Evolutionary conservation across 2,888 invertebrate species (phyloP), one percentile per base, ranked within the genome.

Genomic region (Melieria omissa): DNA sequence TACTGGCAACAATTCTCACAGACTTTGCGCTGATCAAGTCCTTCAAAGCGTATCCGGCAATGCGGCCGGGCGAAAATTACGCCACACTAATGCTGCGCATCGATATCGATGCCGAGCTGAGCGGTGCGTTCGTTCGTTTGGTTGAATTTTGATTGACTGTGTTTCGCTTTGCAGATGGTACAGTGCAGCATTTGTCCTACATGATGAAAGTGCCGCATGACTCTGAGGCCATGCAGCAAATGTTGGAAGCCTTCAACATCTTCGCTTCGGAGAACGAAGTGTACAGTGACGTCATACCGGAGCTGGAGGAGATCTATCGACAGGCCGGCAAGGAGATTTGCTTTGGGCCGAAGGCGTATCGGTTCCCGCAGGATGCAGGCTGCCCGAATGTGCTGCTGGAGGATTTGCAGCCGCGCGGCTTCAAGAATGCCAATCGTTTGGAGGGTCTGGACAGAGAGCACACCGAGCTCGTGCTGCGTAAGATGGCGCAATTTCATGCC

Each of bases 401-500:
- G 67, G 82, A 83, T 72, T 69, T 82, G 44, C 73, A 75, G 41
- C 68, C 70, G 2, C 67, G 74, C 49, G 79, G 79, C 1, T 85
- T 82, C 47, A 75, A 75, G 47, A 83, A 81, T 73, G 73, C 71
- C 4, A 78, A 81, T 77, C 79, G 83, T 4, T 69, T 79, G 1
- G 76, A 74, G 4, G 82, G 83, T 12, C 73, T 83, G 4, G 79
- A 82, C 44, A 77, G 80, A 75, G 74, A 75, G 0, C 82, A 83
- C 54, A 79, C 80, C n/a, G 73, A 81, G 63, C 65, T 76, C 3
- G 79, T 78, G 4, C 71, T 83, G 3, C 72, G 74, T 47, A 83
- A 82, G 57, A 57, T 82, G 41, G 83, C 83, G 6, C 77, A 83
- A 58, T 83, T 81, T 75, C 84, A 84, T 79, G 83, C 84, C 0